These are phyloP conservation scores for Limosa lapponica DNA, from an alignment of 2,797 vertebrate species.

Conservation along the genomic window DNA sequence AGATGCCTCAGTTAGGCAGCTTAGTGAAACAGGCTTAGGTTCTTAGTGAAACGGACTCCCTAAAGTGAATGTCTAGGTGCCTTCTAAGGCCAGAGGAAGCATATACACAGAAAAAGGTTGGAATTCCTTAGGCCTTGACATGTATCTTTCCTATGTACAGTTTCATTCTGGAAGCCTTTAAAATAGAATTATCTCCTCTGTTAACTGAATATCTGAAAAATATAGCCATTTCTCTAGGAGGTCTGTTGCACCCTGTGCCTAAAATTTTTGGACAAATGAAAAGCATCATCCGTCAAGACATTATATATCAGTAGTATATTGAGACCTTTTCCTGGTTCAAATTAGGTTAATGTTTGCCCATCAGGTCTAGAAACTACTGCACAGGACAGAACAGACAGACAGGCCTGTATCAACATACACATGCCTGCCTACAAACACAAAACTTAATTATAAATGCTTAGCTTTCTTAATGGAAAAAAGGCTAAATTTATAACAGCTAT, in stretches of 20 bases:
- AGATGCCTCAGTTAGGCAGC: background rate
- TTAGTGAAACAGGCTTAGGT: background rate
- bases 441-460: background rate
- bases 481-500: background rate
- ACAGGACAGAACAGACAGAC: background rate
- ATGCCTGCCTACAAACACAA: background rate
- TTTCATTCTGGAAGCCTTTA: background rate
- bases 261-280: background rate
- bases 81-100: background rate
- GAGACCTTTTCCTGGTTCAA: background rate
- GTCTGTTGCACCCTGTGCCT: background rate
- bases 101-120: background rate
- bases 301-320: background rate
- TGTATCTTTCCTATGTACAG: background rate
- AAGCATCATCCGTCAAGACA: background rate
- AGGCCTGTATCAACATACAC: background rate
- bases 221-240: background rate
- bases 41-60: background rate
- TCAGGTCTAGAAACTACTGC: background rate
- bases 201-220: background rate
- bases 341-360: background rate
- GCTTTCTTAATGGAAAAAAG: background rate
- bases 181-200: background rate
- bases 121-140: background rate
- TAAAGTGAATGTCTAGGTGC: background rate